Evolutionary conservation across 2,888 invertebrate genomes (phyloP), one percentile per base, ranked within the genome.

Genomic region (Bombyx huttoni): DNA sequence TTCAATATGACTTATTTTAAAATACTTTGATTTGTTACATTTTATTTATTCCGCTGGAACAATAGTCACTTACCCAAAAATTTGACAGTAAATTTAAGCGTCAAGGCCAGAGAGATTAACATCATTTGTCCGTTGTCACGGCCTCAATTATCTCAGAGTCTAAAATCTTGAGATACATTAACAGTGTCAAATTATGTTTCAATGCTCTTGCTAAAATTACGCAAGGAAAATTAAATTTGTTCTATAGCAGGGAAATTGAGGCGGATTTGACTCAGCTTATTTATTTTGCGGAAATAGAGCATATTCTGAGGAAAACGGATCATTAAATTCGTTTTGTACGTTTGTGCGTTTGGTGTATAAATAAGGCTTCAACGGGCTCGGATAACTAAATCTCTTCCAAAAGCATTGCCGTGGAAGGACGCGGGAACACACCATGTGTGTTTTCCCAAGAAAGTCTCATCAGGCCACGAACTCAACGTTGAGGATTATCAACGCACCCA

Each of bases 251-350:
- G 40, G 40, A 40, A 40, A 40, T 40, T 8, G 40, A 12, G 40
- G 12, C 3, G 3, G 40, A 8, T 12, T 8, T 12, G 52, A 49
- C 49, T 35, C 49, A 24, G 35, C 34, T 13, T 46, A 34, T 55
- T 55, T 56, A 56, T 51, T 52, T 56, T 24, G 53, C 57, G 63
- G 65, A 67, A 67, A 68, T 66, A 58, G 61, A 56, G 58, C 58
- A 58, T 54, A 57, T 58, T 40, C 12, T 8, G 5, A 40, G 40
- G 40, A 40, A 40, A 40, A 6, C 40, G 12, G 40, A 7, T n/a
- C 6, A 40, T 40, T 40, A 40, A 40, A 8, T 40, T 40, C 12
- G 40, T 8, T 40, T 40, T 12, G 2, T 40, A 8, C 12, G 9
- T 40, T 40, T 40, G 40, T 40, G 2, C 12, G 8, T 40, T 40